Evolutionary conservation across 2,113 vertebrate species (phyloP), one percentile per base, ranked within the genome.

Genomic region (Hiodon tergisus): DNA sequence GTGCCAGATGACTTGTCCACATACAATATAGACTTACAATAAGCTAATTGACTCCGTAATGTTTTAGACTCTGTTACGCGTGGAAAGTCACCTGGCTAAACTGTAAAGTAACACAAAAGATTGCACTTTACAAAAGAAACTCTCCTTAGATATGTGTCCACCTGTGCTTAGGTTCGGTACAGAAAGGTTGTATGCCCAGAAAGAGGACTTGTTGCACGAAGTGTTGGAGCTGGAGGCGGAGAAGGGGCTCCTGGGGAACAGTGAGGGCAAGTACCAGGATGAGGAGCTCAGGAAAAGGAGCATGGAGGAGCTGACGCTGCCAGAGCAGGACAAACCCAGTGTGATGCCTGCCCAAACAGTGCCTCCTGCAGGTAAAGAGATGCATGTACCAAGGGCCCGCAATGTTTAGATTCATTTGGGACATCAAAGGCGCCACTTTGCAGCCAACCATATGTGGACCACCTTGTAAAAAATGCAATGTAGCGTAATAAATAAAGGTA

Each of bases 171-270:
- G 90, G 83, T 91, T 90, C 76, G 90, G 90, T 72, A 91, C 90
- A 17, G 90, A 91, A 78, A 83, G 88, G 60, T 75, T 91, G 17
- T 92, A 92, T 2, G 88, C 89, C n/a, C 87, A 92, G 77, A 92
- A 92, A 76, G 90, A 92, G 77, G 90, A 92, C 77, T 82, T 92
- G 70, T 85, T 92, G 5, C 90, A 90, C 16, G 90, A 91, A 80
- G 90, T 92, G n/a, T 75, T 92, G 78, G 91, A 92, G 78, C 82
- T 92, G 79, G 91, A 92, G 79, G 87, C 88, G 2, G 90, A 91
- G 77, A 89, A 89, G 71, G 85, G 88, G 50, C 81, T 88, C 3
- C 61, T 87, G 51, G 77, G 74, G 50, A 80, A 83, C 3, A 82
- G 84, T 3, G 88, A 91, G 7, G 78, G 68, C 54, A 91, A 90